Percentiles rank a stretch among this genome's conserved stretches.
phyloP scores from a whole-genome alignment of 37 sponge, comb jelly and placozoan genomes.

The Halisarca cf. caerulea region DNA sequence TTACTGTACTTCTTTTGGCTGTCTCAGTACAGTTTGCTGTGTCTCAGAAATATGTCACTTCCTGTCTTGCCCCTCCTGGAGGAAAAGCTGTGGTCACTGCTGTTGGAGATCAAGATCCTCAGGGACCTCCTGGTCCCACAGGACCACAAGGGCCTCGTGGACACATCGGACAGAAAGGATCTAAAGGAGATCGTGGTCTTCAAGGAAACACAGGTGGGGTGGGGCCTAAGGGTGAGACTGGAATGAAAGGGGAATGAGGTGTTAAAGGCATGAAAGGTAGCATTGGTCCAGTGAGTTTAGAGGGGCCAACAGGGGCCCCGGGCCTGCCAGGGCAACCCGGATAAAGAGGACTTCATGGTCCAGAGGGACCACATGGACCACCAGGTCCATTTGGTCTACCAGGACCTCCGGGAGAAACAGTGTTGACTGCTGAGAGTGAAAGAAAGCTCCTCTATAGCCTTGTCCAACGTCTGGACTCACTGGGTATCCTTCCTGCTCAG shows the following conservation, averaged over 20 bases:
- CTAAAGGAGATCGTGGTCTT: neutral
- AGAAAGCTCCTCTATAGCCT: neutral
- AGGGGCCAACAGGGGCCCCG: neutral
- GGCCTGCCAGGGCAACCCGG: neutral
- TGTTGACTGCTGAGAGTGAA: neutral
- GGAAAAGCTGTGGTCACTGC: neutral
- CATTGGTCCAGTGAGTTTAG: neutral
- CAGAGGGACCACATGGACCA: neutral
- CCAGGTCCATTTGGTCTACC: neutral
- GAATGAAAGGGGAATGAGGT: neutral
- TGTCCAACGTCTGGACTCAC: too few species aligned
- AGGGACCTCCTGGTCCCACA: neutral
- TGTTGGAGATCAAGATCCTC: neutral
- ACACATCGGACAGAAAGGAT: neutral
- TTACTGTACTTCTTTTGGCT: too few species aligned
- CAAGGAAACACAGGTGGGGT: neutral
- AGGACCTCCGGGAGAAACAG: neutral
- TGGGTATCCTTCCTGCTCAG: neutral
- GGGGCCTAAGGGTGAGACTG: neutral
- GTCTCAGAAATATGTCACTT: neutral
- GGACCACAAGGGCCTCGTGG: neutral
- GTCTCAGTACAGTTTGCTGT: too few species aligned
- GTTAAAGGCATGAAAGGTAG: neutral
- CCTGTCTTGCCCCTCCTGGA: constrained; percentile 6
- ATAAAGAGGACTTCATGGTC: neutral